Percentiles rank a stretch among this genome's conserved stretches.
Conservation (phyloP, 1,140 invertebrate species). For the Cardiocondyla obscurior region DNA sequence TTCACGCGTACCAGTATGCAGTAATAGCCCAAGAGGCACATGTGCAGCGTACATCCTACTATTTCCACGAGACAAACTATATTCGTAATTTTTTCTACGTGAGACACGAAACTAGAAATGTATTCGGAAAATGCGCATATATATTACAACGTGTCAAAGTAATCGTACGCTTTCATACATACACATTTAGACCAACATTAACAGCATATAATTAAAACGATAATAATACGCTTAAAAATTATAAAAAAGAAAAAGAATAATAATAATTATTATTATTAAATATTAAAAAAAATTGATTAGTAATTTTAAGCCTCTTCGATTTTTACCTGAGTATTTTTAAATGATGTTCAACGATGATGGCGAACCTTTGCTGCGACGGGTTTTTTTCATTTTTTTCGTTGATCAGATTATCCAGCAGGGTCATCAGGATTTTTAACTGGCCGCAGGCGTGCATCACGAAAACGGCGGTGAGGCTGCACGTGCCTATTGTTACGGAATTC, state of each 20-base stretch:
- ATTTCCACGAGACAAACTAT: slow-evolving; percentile 74
- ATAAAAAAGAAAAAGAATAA: too few relatives aligned
- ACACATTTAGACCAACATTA: neutral
- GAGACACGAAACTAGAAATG: slow-evolving; percentile 68
- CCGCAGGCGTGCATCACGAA: slow-evolving; percentile 67
- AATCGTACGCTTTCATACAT: neutral
- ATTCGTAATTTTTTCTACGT: slow-evolving; percentile 71
- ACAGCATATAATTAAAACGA: neutral
- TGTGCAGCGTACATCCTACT: slow-evolving; percentile 73
- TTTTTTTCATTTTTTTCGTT: neutral
- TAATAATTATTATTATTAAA: neutral
- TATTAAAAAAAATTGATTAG: neutral
- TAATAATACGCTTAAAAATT: too few relatives aligned
- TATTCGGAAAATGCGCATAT: neutral
- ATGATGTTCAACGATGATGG: slow-evolving; percentile 70
- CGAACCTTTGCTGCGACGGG: neutral
- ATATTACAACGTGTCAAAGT: neutral
- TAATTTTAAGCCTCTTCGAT: neutral
- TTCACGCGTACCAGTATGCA: slow-evolving; percentile 70
- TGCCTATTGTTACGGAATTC: slow-evolving; percentile 41
- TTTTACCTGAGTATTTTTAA: slow-evolving; percentile 65
- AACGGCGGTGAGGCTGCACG: slow-evolving; percentile 57
- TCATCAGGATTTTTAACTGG: slow-evolving; percentile 61
- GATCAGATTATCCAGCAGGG: slow-evolving; percentile 45
- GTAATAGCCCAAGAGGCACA: slow-evolving; percentile 77